Conservation (phyloP, 2,113 vertebrate species). For the Pseudopodoces humilis region DNA sequence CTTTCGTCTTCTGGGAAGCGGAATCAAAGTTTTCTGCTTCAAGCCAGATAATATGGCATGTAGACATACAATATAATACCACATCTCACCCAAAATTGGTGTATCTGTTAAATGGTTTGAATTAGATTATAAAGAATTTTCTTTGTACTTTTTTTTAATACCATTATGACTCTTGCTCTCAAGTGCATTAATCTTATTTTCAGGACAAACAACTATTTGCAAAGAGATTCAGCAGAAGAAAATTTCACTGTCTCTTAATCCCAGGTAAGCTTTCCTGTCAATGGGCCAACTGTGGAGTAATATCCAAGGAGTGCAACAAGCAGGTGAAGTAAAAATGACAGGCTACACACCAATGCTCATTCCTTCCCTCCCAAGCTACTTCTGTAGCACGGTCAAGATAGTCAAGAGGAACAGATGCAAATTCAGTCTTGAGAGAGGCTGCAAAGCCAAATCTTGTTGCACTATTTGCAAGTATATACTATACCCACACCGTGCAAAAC, state of each 20-base stretch:
- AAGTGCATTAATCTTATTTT: not conserved
- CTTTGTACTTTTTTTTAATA: not conserved
- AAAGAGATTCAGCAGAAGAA: not conserved
- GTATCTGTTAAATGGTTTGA: not conserved
- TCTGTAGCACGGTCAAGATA: not conserved
- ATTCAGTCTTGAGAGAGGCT: not conserved
- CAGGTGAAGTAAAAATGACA: not conserved
- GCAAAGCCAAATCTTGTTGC: not conserved
- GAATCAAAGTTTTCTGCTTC: not conserved
- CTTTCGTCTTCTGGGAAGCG: not conserved
- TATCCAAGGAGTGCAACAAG: not conserved
- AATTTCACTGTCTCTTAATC: not conserved
- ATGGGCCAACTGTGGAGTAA: not conserved
- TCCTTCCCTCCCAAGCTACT: not conserved
- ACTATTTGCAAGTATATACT: not conserved
- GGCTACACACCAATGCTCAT: not conserved
- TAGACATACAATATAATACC: rapidly evolving
- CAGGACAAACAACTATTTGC: not conserved
- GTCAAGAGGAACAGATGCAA: not conserved
- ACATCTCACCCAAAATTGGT: not conserved
- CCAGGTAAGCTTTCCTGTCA: not conserved
- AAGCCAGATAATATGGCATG: not conserved
- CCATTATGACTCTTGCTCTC: not conserved
- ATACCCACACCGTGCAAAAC: not conserved
- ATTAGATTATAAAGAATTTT: not conserved